Evolutionary conservation across 2,888 invertebrate genomes (phyloP), one percentile per base, ranked within the genome.

Genomic region (Troglohyphantes excavatus): DNA sequence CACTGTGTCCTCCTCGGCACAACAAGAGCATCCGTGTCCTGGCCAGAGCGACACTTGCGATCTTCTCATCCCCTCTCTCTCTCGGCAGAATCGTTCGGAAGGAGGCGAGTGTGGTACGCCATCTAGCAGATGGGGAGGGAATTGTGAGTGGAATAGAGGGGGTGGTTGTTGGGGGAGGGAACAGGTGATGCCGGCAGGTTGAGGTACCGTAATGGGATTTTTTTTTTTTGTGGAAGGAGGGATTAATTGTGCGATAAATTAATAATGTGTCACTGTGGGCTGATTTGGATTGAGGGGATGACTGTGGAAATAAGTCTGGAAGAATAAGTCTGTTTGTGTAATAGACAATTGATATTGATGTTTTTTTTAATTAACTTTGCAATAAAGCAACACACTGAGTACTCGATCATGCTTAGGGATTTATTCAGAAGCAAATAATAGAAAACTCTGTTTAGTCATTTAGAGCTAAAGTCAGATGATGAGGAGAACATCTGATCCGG

Each of bases 21-120:
- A 33, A n/a, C n/a, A n/a, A n/a, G n/a, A 33, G 33, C 33, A 33
- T 59, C 59, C 59, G 65, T 21, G 17, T 11, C 23, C 0, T 13
- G 59, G 75, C 19, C 26, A 46, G 61, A n/a, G 75, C 29, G 59
- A 75, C 61, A 46, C 72, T 73, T 73, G 46, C 26, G 53, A 9
- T 33, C 33, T 33, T 19, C 26, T 73, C 23, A 39, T 39, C 70
- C 70, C 43, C 76, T 73, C 65, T 27, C 63, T 43, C 27, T n/a
- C n/a, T 19, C 21, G 78, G 43, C 2, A 19, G 19, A 53, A 6
- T 53, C 13, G 3, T 17, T 17, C 19, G 72, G 43, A 39, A 53
- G 27, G 65, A n/a, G n/a, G 26, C 67, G 39, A 39, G 46, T 23
- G 67, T 43, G 59, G 68, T 23, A 70, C 82, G 82, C 82, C 82